Conservation (phyloP, 1,140 invertebrate species). For the Conus ventricosus region DNA sequence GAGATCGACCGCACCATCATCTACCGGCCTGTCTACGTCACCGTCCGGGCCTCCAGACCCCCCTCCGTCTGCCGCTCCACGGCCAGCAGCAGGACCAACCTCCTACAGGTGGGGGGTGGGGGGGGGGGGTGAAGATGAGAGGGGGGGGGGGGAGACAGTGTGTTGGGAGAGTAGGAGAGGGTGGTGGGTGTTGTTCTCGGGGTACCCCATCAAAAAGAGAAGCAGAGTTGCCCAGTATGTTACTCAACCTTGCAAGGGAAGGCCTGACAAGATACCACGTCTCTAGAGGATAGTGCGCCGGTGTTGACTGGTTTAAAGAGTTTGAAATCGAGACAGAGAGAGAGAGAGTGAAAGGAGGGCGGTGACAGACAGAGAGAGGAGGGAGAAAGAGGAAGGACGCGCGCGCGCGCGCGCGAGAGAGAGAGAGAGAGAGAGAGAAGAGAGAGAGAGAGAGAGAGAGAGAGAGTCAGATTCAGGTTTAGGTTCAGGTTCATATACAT, state of each 20-base stretch:
- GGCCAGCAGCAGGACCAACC: constrained; percentile 27
- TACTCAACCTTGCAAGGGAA: background rate
- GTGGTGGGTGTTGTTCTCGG: background rate
- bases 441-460: no score
- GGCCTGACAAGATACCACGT: no score
- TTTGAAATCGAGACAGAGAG: no score
- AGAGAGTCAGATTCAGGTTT: no score
- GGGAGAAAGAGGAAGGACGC: no score
- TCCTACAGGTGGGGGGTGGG: constrained; percentile 34
- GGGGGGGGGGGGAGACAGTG: background rate
- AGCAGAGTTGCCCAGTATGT: background rate
- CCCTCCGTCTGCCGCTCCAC: constrained; percentile 32
- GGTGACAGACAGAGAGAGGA: no score
- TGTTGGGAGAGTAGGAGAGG: background rate
- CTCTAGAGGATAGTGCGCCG: no score
- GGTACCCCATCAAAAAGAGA: background rate
- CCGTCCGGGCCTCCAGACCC: constrained; percentile 69
- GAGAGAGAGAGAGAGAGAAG: no score
- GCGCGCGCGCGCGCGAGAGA: no score
- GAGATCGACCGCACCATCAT: constrained; percentile 76
- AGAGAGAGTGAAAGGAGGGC: no score
- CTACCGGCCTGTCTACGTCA: constrained; percentile 83
- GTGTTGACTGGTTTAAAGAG: no score
- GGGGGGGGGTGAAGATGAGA: background rate
- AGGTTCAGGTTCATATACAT: no score